Evolutionary conservation across 2,888 invertebrate species (phyloP).

Genomic region (Philonicus albiceps): DNA sequence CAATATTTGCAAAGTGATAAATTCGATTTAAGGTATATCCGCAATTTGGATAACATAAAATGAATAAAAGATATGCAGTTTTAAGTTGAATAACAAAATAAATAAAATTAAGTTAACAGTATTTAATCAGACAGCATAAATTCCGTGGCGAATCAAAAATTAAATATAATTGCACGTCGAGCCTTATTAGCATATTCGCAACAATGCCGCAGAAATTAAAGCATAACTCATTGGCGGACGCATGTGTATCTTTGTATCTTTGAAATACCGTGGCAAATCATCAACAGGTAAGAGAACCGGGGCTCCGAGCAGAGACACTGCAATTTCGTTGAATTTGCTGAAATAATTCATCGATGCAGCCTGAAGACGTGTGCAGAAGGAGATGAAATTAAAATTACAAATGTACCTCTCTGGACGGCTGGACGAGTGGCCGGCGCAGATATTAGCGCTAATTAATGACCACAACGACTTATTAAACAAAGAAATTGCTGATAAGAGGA

Average conservation of each 20-base stretch:
- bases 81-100: not conserved
- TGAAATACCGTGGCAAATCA: not conserved
- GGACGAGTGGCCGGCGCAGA: conserved; percentile 16
- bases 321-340: not conserved
- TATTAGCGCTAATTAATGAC: conserved; percentile 46
- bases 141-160: not conserved
- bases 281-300: not conserved
- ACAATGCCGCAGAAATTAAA: not conserved
- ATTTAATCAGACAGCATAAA: not conserved
- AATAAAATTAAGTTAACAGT: not conserved
- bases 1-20: too few species aligned
- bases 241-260: not conserved
- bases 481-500: conserved; percentile 11
- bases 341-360: conserved; percentile 5
- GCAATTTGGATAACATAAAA: too few species aligned
- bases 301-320: not conserved
- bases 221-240: not conserved
- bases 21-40: too few species aligned
- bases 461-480: conserved; percentile 20
- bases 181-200: not conserved
- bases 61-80: not conserved
- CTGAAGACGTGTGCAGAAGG: not conserved
- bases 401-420: not conserved
- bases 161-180: not conserved
- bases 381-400: conserved; percentile 45